Evolutionary conservation across 1,140 invertebrate genomes (phyloP).

Genomic region (Latrodectus geometricus): DNA sequence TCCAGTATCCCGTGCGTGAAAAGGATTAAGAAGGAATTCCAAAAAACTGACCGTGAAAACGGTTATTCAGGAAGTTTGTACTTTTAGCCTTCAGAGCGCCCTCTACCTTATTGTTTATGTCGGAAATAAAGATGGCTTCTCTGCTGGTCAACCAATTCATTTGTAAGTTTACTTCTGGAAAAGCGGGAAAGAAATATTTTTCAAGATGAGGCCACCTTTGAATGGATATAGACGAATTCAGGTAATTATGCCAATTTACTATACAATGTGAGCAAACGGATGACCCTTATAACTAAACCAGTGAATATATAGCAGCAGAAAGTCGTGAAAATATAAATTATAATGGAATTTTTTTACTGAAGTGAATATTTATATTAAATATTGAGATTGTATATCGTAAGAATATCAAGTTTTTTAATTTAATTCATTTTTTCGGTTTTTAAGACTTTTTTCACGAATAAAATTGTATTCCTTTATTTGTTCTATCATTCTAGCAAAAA

Average conservation of each 20-base stretch:
- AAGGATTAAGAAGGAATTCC: not conserved
- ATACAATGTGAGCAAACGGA: too few relatives aligned
- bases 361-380: too few relatives aligned
- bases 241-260: not conserved
- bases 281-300: too few relatives aligned
- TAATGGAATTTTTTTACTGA: too few relatives aligned
- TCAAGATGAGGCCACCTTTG: conserved; percentile 10
- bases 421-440: too few relatives aligned
- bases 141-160: not conserved
- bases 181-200: not conserved
- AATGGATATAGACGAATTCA: conserved; percentile 5
- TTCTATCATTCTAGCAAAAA: too few relatives aligned
- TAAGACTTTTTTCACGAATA: too few relatives aligned
- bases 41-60: conserved; percentile 43
- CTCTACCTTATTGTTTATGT: conserved; percentile 9
- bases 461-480: too few relatives aligned
- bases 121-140: not conserved
- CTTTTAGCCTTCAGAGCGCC: conserved; percentile 32
- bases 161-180: not conserved
- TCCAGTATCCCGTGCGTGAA: not conserved
- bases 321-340: too few relatives aligned
- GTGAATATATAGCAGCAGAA: too few relatives aligned
- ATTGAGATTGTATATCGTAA: too few relatives aligned
- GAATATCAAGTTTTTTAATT: too few relatives aligned
- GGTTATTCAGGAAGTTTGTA: not conserved